phyloP scores from a whole-genome alignment of 1,140 invertebrate species.

The Eciton burchellii region DNA sequence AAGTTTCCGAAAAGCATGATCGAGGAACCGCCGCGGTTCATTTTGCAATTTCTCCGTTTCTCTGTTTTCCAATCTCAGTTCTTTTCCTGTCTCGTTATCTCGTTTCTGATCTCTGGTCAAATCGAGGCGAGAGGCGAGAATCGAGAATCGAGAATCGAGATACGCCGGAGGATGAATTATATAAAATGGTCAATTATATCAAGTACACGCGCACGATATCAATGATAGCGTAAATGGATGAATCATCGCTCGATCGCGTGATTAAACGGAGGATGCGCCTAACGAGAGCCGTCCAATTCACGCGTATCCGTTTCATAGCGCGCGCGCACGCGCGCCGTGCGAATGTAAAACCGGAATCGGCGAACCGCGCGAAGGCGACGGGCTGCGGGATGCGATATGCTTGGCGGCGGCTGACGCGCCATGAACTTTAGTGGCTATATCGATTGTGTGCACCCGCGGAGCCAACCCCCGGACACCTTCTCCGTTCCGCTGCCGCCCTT shows the following conservation, averaged over 20 bases:
- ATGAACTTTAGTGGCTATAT: slow-evolving; percentile 84
- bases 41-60: not conserved
- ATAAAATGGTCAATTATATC: too few relatives aligned
- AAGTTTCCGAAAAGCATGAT: not conserved
- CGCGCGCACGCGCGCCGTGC: too few relatives aligned
- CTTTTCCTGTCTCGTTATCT: too few relatives aligned
- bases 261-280: too few relatives aligned
- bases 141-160: too few relatives aligned
- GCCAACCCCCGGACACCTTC: slow-evolving; percentile 78
- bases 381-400: slow-evolving; percentile 26
- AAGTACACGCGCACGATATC: too few relatives aligned
- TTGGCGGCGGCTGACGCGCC: slow-evolving; percentile 75
- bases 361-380: slow-evolving; percentile 5
- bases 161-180: too few relatives aligned
- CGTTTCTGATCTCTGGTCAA: too few relatives aligned
- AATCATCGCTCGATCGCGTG: not conserved
- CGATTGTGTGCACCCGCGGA: slow-evolving; percentile 79
- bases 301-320: not conserved
- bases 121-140: too few relatives aligned
- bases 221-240: too few relatives aligned
- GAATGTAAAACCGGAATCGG: slow-evolving; percentile 28
- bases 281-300: not conserved
- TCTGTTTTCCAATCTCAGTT: too few relatives aligned
- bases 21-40: not conserved
- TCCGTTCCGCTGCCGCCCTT: slow-evolving; percentile 81